A percentile compares a stretch with the other conserved stretches of the same genome.
Evolutionary conservation across 2,797 vertebrate species (phyloP).

Genomic region (Propithecus perrieri): DNA sequence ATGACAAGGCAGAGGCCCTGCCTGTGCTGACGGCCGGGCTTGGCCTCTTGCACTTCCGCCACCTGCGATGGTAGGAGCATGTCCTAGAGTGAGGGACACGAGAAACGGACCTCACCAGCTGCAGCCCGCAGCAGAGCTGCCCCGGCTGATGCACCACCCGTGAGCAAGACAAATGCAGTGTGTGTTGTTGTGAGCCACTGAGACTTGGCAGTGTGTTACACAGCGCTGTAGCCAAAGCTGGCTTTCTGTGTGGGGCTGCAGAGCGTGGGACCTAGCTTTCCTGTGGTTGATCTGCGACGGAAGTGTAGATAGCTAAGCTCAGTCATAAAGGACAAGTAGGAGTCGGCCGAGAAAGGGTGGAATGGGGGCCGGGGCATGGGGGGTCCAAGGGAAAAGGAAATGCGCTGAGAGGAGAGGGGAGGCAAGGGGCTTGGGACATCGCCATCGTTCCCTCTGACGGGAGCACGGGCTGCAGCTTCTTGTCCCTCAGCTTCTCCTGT

Average conservation of each 20-base stretch:
- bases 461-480: accelerated
- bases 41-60: background rate
- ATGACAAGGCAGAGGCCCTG: background rate
- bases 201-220: background rate
- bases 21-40: background rate
- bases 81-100: background rate
- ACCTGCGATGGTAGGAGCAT: no score
- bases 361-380: accelerated
- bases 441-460: background rate
- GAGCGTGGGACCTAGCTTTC: background rate
- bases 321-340: background rate
- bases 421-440: background rate
- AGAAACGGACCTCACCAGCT: background rate
- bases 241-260: no score
- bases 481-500: background rate
- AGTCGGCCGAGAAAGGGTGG: background rate
- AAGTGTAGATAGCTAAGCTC: background rate
- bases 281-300: background rate
- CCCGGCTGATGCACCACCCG: background rate
- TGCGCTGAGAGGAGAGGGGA: no score
- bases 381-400: background rate
- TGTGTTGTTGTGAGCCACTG: background rate
- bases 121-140: background rate
- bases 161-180: background rate
- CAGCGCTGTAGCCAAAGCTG: background rate